These are phyloP conservation scores for Gephyroberyx darwinii DNA, from an alignment of 2,797 vertebrate species.

Conservation along the genomic window DNA sequence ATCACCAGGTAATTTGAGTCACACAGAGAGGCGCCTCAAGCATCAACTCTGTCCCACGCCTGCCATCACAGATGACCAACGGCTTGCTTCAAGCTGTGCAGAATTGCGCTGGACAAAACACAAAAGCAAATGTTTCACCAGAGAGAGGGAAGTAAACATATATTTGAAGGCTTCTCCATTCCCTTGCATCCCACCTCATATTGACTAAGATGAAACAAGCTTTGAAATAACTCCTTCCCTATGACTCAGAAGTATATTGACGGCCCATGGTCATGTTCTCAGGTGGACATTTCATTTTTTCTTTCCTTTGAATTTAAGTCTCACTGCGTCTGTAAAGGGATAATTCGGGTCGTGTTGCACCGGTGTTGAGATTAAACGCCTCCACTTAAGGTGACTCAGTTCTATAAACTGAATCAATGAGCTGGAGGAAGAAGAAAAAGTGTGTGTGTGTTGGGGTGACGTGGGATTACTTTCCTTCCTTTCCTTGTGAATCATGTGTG, in stretches of 20 bases:
- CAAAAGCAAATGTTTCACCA: too few relatives aligned
- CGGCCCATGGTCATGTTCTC: neutral
- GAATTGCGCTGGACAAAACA: too few relatives aligned
- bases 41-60: neutral
- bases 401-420: conserved; percentile 49
- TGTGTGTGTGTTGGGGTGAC: neutral
- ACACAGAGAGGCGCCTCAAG: too few relatives aligned
- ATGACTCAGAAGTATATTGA: neutral
- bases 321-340: conserved; percentile 26
- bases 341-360: conserved; percentile 59
- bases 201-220: neutral
- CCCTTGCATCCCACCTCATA: neutral
- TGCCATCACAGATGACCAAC: neutral
- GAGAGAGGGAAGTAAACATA: too few relatives aligned
- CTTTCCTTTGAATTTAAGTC: neutral
- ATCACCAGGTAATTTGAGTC: too few relatives aligned
- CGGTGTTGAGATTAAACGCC: conserved; percentile 57
- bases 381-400: conserved; percentile 66
- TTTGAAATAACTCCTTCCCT: neutral
- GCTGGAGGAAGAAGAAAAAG: conserved; percentile 15
- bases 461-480: too few relatives aligned
- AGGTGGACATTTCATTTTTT: neutral
- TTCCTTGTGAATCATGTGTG: neutral
- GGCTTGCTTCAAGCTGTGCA: too few relatives aligned
- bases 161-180: too few relatives aligned